Evolutionary conservation across 2,113 vertebrate species (phyloP), one percentile per base, ranked within the genome.

Genomic region (Coracopsis vasa): DNA sequence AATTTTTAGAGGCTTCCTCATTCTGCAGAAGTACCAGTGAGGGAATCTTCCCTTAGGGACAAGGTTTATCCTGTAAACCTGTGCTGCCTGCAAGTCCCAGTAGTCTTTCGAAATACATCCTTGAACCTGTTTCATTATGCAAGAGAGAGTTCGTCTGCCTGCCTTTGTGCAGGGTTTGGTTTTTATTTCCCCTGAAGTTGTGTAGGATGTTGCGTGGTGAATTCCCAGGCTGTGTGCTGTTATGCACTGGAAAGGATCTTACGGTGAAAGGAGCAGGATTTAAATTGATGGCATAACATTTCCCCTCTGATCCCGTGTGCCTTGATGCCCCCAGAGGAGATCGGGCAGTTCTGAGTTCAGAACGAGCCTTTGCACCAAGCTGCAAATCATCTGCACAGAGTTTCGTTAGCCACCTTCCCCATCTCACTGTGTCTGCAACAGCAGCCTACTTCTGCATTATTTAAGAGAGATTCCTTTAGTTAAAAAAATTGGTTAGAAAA

Each of bases 111-210:
- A 86, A 96, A 94, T 41, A 21, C 53, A 89, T 80, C 65, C 72
- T 94, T 95, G 84, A 88, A 88, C 48, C 58, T 73, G 29, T 92
- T 92, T 67, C 47, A 72, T 94, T 91, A 91, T 95, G 87, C 95
- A 90, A 91, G 91, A 94, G 70, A 41, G n/a, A 5, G 56, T 95
- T 92, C 93, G 91, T 89, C 77, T 89, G 86, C 64, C 84, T 91
- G 88, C 80, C 54, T 94, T 88, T 81, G 47, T 75, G 51, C 70
- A 89, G 75, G 41, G 47, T 93, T 95, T 75, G 15, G 8, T 42
- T 44, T 47, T 31, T 35, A 37, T 27, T 11, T 17, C 24, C 48
- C 54, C 69, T 10, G 42, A 80, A 93, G 65, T 84, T 93, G 54
- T 27, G 56, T 86, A 48, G 69, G 70, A 67, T 74, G 60, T 66